A percentile compares a stretch with the other conserved stretches of the same genome.
Evolutionary conservation across 1,140 invertebrate genomes (phyloP).

Genomic region (Drosophila insularis): DNA sequence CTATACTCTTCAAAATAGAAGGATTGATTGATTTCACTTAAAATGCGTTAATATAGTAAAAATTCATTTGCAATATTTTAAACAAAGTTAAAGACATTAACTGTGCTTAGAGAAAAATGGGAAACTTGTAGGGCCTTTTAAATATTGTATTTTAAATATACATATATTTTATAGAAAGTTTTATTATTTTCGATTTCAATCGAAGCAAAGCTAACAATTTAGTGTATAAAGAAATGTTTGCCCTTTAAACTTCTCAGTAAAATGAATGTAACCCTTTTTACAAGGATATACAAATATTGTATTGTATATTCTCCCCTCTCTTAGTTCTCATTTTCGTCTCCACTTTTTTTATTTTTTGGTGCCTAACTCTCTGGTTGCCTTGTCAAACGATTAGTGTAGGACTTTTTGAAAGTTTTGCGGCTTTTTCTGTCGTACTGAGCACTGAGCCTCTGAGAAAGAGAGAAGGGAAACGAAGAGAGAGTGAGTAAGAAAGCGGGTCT

Average conservation of each 20-base stretch:
- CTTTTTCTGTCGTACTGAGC: constrained; percentile 32
- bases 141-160: too few species aligned
- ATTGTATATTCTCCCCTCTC: constrained; percentile 16
- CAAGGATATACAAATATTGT: constrained; percentile 24
- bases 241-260: background rate
- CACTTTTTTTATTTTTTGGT: background rate
- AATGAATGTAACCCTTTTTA: background rate
- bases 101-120: too few species aligned
- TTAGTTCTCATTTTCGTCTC: background rate
- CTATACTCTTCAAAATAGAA: background rate
- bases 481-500: background rate
- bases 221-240: background rate
- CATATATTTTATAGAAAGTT: too few species aligned
- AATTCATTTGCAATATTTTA: too few species aligned
- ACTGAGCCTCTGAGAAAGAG: background rate
- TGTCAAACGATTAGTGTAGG: constrained; percentile 69
- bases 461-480: background rate
- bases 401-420: constrained; percentile 73
- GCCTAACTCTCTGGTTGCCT: constrained; percentile 10
- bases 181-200: too few species aligned
- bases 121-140: too few species aligned
- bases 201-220: background rate
- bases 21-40: background rate
- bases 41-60: too few species aligned
- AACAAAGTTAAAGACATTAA: too few species aligned